Conservation (phyloP, 2,888 invertebrate species). For the Ephialtes manifestator region DNA sequence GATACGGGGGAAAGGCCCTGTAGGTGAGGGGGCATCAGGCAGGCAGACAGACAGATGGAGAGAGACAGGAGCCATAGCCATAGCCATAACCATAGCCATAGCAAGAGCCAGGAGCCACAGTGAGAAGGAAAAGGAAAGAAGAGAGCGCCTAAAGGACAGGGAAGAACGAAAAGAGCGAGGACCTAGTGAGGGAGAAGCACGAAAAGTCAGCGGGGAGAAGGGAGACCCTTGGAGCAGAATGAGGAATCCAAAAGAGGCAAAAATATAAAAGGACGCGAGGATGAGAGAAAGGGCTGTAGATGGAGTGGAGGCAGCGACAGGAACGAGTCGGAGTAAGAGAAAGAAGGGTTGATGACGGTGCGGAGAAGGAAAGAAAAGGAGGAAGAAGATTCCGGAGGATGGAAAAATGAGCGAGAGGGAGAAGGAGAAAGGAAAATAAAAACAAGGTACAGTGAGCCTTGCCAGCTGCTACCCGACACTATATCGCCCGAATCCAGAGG, state of each 20-base stretch:
- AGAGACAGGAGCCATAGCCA: conserved; percentile 10
- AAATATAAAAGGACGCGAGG: conserved; percentile 47
- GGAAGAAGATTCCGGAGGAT: conserved; percentile 37
- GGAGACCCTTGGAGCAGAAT: conserved; percentile 19
- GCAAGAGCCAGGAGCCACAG: conserved; percentile 25
- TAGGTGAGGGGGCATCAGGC: conserved; percentile 53
- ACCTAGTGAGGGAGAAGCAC: conserved; percentile 32
- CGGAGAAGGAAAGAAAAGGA: conserved; percentile 28
- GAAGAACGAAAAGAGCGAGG: conserved; percentile 52
- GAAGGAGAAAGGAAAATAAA: conserved; percentile 13
- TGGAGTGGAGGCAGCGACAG: conserved; percentile 36
- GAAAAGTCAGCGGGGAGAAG: conserved; percentile 23
- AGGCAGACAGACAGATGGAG: conserved; percentile 25
- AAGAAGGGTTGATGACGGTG: conserved; percentile 39
- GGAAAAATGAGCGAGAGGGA: conserved; percentile 41
- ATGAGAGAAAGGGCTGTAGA: conserved; percentile 28
- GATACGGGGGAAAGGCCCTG: conserved; percentile 62
- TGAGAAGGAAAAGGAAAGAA: conserved; percentile 32
- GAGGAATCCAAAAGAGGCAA: conserved; percentile 57
- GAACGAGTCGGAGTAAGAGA: conserved; percentile 19
- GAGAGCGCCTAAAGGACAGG: conserved; percentile 63
- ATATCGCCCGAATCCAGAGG: conserved; percentile 71
- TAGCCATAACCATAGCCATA: not conserved
- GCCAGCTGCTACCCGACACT: conserved; percentile 73
- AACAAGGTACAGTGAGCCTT: conserved; percentile 45